Evolutionary conservation across 2,113 vertebrate genomes (phyloP), one percentile per base, ranked within the genome.

Genomic region (Mormyrus iriodes): DNA sequence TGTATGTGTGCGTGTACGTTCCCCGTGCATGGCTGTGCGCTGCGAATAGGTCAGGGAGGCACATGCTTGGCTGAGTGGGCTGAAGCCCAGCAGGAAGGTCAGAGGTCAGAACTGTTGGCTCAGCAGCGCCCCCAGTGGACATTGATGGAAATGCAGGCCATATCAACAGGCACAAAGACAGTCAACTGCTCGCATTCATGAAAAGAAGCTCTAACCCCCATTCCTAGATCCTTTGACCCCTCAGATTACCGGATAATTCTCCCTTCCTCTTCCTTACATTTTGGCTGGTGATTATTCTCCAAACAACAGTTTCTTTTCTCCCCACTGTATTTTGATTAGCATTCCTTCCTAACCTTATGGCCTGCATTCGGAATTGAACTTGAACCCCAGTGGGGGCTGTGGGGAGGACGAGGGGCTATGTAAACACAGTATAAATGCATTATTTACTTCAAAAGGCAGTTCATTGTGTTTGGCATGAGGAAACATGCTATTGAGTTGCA

Each of bases 51-150:
- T 35, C 48, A 27, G 27, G n/a, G n/a, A 86, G 85, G 48, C 51
- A 86, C 85, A 86, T 86, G 85, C 51, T 86, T 86, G 4, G 27
- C 48, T 86, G 31, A 86, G 85, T 53, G 52, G 85, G 85, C 48
- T 27, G 85, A 27, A 86, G 15, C 84, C 48, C 84, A 27, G 84
- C 84, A 86, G 49, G 84, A 46, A 86, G 85, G 85, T 86, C 85
- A 21, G 51, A 53, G 85, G 85, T 53, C 85, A 52, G 31, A 31
- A 0, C 85, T 86, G 85, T 86, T 13, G 21, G 31, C 51, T 27
- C 51, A 52, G 85, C 31, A 31, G 27, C 4, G 85, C 2, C 48
- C 84, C 48, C n/a, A 86, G 46, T 52, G 17, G 39, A 86, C 84
- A 52, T 24, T 6, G 3, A 85, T 19, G 84, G 1, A 53, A 86